phyloP scores from a whole-genome alignment of 2,113 vertebrate species.

The Gobiocypris rarus region DNA sequence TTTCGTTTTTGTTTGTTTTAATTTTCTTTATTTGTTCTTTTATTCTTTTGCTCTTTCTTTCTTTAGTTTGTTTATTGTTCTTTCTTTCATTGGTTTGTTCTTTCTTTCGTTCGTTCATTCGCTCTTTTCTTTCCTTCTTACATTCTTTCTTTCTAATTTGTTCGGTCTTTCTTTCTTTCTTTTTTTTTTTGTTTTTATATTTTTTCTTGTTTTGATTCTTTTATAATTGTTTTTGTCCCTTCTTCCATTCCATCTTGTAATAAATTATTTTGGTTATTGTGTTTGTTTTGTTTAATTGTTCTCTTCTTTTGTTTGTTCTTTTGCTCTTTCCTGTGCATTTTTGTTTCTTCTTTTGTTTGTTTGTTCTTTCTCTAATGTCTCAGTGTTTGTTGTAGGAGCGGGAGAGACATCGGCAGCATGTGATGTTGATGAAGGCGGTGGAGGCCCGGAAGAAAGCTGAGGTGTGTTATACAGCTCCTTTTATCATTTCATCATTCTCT shows the following conservation, averaged over 20 bases:
- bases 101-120: background rate
- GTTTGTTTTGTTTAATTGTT: background rate
- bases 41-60: background rate
- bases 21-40: too few species aligned
- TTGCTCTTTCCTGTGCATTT: background rate
- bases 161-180: background rate
- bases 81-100: background rate
- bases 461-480: slow-evolving; percentile 71
- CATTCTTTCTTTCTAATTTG: background rate
- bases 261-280: background rate
- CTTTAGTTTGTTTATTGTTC: background rate
- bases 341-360: background rate
- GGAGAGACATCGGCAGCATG: slow-evolving; percentile 90
- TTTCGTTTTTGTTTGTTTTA: background rate
- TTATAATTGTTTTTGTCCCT: background rate
- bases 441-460: slow-evolving; percentile 94
- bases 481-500: background rate
- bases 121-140: too few species aligned
- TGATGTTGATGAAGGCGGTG: slow-evolving; percentile 95
- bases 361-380: slow-evolving; percentile 56
- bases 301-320: background rate
- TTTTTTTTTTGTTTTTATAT: background rate
- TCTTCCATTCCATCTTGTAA: background rate
- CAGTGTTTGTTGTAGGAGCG: slow-evolving; percentile 84
- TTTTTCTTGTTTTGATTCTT: background rate